Percentiles rank a stretch among this genome's conserved stretches.
Conservation (phyloP, 2,888 invertebrate species). For the Carabus problematicus region DNA sequence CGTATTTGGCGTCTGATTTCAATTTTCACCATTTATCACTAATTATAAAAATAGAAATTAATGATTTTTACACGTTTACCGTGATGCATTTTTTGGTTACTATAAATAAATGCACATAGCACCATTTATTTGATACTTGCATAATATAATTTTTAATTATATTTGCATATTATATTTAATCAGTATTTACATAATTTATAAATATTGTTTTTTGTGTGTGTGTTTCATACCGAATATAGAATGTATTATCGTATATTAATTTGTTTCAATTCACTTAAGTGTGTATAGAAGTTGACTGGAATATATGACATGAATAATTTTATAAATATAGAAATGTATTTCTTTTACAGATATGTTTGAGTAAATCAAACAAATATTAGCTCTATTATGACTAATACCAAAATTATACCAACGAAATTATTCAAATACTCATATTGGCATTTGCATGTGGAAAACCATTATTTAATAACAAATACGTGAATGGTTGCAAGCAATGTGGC, state of each 20-base stretch:
- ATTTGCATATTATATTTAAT: too few species aligned
- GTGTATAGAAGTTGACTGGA: too few species aligned
- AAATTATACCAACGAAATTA: background rate
- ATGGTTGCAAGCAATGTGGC: slow-evolving; percentile 64
- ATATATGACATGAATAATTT: too few species aligned
- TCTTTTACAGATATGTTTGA: slow-evolving; percentile 34
- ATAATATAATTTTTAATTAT: too few species aligned
- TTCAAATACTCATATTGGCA: background rate
- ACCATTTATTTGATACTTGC: too few species aligned
- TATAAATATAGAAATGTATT: background rate
- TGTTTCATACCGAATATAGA: too few species aligned
- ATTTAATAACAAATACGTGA: slow-evolving; percentile 44
- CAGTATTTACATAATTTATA: too few species aligned
- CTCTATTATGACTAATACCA: slow-evolving; percentile 22
- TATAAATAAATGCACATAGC: too few species aligned
- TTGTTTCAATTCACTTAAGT: too few species aligned
- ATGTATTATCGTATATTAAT: too few species aligned
- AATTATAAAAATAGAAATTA: slow-evolving; percentile 40
- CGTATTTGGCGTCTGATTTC: slow-evolving; percentile 43
- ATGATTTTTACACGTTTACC: slow-evolving; percentile 26
- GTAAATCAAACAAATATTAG: slow-evolving; percentile 3
- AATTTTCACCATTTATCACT: slow-evolving; percentile 28
- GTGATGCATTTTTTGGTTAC: too few species aligned
- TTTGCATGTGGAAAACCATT: slow-evolving; percentile 1
- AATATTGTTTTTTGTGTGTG: too few species aligned